Evolutionary conservation across 1,140 invertebrate species (phyloP).

Genomic region (Eriosoma lanigerum): DNA sequence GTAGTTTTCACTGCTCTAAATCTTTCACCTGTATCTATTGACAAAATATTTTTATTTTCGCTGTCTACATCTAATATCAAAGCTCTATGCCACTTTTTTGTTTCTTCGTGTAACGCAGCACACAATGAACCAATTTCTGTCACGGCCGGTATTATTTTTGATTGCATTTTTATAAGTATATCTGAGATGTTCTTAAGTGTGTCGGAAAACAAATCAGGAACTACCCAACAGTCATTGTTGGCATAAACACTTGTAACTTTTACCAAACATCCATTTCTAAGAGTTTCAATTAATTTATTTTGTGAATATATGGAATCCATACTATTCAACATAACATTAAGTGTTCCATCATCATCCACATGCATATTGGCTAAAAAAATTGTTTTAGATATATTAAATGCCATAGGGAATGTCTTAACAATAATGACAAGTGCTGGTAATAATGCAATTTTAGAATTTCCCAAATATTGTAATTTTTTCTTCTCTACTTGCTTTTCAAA

Average conservation of each 20-base stretch:
- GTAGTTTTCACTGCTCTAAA: slow-evolving; percentile 26
- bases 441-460: not conserved
- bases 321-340: not conserved
- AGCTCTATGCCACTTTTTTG: slow-evolving; percentile 22
- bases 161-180: slow-evolving; percentile 7
- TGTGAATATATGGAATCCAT: not conserved
- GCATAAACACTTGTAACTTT: slow-evolving; percentile 25
- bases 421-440: slow-evolving; percentile 23
- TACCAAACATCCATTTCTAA: slow-evolving; percentile 33
- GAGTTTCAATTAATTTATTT: slow-evolving; percentile 12
- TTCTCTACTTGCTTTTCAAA: slow-evolving; percentile 35
- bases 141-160: not conserved
- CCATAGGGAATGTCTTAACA: slow-evolving; percentile 39
- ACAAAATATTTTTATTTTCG: slow-evolving; percentile 5
- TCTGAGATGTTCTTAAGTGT: not conserved
- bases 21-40: slow-evolving; percentile 29
- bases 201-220: slow-evolving; percentile 19
- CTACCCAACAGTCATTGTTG: slow-evolving; percentile 21
- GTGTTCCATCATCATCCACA: not conserved
- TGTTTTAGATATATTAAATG: slow-evolving; percentile 15
- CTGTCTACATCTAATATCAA: not conserved
- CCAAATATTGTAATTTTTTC: slow-evolving; percentile 31
- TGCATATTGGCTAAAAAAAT: slow-evolving; percentile 36
- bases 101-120: slow-evolving; percentile 29
- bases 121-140: slow-evolving; percentile 36